Evolutionary conservation across 2,797 vertebrate species (phyloP).

Genomic region (Ceryle rudis): DNA sequence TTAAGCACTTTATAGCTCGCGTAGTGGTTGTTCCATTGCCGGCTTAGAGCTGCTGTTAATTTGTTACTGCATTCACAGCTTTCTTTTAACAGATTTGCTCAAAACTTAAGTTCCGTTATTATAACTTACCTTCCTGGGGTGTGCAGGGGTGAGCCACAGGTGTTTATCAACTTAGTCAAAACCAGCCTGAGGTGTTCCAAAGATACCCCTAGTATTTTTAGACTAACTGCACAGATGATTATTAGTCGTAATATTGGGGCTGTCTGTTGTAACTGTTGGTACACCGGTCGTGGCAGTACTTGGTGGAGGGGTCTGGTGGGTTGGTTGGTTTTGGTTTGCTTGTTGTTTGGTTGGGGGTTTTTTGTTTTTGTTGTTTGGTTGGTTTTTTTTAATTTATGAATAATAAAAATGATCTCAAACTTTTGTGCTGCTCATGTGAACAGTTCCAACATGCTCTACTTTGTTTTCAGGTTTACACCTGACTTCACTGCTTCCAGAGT

Average conservation of each 20-base stretch:
- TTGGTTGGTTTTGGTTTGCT: too few species aligned
- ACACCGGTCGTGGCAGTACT: background rate
- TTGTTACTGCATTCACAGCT: background rate
- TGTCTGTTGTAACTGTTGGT: background rate
- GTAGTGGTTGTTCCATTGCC: background rate
- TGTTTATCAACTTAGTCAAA: background rate
- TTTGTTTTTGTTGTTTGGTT: too few species aligned
- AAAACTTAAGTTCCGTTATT: background rate
- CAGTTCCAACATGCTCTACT: background rate
- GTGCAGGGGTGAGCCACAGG: background rate
- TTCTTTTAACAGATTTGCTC: background rate
- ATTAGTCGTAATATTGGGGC: background rate
- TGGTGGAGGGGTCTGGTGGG: background rate
- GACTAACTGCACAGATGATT: background rate
- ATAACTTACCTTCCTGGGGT: background rate
- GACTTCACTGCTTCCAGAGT: slow-evolving; percentile 98
- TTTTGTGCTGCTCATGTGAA: background rate
- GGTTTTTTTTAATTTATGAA: background rate
- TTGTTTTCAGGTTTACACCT: slow-evolving; percentile 92
- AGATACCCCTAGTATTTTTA: background rate
- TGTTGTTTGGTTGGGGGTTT: too few species aligned
- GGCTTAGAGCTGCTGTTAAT: background rate
- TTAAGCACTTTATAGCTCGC: background rate
- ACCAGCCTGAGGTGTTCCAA: background rate
- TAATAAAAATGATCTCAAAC: background rate